A percentile compares a stretch with the other conserved stretches of the same genome.
Evolutionary conservation across 1,140 invertebrate species (phyloP).

Genomic region (Leptoteleia sp.): DNA sequence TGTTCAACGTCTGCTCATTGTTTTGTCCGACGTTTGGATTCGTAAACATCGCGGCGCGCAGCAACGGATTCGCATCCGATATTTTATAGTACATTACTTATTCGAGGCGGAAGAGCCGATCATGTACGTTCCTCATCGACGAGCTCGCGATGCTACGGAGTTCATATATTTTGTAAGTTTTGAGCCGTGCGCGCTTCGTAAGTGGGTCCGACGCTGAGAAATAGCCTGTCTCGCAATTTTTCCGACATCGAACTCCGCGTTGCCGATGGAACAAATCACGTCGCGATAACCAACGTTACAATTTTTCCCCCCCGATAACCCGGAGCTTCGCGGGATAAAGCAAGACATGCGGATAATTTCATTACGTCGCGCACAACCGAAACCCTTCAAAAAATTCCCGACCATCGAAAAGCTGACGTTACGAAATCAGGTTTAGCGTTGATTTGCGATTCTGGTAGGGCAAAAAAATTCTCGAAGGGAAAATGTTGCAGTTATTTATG

Average conservation of each 20-base stretch:
- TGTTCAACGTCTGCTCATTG: slow-evolving; percentile 24
- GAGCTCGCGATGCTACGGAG: slow-evolving; percentile 56
- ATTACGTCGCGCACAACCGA: slow-evolving; percentile 26
- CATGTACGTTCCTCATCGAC: slow-evolving; percentile 66
- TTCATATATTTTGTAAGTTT: slow-evolving; percentile 59
- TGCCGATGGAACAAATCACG: slow-evolving; percentile 64
- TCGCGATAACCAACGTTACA: slow-evolving; percentile 54
- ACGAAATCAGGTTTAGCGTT: no score
- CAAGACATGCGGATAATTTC: slow-evolving; percentile 33
- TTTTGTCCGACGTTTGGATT: slow-evolving; percentile 18
- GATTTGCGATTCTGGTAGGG: no score
- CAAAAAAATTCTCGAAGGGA: no score
- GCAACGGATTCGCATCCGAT: slow-evolving; percentile 44
- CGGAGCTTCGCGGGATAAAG: slow-evolving; percentile 22
- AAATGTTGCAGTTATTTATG: no score
- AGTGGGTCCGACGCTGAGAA: slow-evolving; percentile 63
- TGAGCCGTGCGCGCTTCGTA: slow-evolving; percentile 44
- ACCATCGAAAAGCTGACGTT: no score
- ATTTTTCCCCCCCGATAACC: slow-evolving; percentile 47
- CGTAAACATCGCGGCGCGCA: slow-evolving; percentile 39
- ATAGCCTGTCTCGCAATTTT: slow-evolving; percentile 65
- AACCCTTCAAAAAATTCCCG: background rate
- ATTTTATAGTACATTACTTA: slow-evolving; percentile 65
- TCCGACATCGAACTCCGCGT: slow-evolving; percentile 44
- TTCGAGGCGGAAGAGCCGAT: slow-evolving; percentile 61